Conservation (phyloP, 2,888 invertebrate species). For the Stenichneumon culpator region DNA sequence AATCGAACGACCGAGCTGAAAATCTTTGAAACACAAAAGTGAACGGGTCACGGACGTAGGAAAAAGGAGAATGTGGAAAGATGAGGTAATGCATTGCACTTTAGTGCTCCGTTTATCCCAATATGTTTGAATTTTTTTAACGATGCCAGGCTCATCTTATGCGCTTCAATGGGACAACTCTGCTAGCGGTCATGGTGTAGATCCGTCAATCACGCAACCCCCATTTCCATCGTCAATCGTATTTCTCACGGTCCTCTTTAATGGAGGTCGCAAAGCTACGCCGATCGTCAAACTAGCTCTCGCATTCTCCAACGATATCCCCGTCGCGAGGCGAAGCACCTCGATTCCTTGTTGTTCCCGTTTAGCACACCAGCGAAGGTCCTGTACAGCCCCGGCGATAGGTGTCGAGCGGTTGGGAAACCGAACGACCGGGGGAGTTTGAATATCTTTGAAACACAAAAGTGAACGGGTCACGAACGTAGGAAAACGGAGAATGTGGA, state of each 20-base stretch:
- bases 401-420: not conserved
- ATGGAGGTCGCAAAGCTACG: not conserved
- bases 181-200: not conserved
- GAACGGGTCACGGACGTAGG: not conserved
- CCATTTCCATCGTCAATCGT: not conserved
- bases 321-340: constrained; percentile 12
- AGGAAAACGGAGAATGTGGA: not conserved
- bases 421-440: not conserved
- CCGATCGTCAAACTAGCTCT: not conserved
- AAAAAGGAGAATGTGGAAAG: not conserved
- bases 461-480: not conserved
- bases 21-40: not conserved
- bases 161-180: not conserved
- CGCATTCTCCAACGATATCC: not conserved
- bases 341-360: not conserved
- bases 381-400: not conserved
- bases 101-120: not conserved
- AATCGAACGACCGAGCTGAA: not conserved
- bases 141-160: not conserved
- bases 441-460: not conserved
- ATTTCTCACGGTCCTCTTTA: not conserved
- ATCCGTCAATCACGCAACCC: not conserved
- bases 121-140: not conserved
- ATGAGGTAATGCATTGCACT: not conserved
- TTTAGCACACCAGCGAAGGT: not conserved